Evolutionary conservation across 2,113 vertebrate genomes (phyloP), one percentile per base, ranked within the genome.

Genomic region (Coregonus clupeaformis): DNA sequence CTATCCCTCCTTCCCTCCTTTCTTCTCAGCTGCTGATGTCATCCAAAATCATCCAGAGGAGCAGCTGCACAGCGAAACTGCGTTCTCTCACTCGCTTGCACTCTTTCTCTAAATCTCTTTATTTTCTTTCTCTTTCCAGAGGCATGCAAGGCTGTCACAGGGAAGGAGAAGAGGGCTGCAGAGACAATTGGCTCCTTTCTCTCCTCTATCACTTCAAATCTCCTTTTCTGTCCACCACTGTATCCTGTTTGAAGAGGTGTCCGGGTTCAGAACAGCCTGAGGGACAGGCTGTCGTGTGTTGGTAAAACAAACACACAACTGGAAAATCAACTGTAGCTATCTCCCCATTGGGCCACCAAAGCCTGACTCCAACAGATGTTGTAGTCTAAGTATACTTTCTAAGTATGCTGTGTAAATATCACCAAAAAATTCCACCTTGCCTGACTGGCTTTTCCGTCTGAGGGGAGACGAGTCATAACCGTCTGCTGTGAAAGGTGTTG

Each of bases 11-110:
- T 87, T 88, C 87, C 72, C 86, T 90, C 90, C 90, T 93, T 89
- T 89, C 92, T 92, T 91, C 89, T 91, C 85, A 84, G 77, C 87
- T 92, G 88, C 94, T 97, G 96, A 98, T 95, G 94, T 96, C 95
- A 96, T 95, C 94, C 89, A 92, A 94, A 93, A 93, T 92, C 94
- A 91, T 94, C 94, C 83, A 88, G 89, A 87, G 91, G 92, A 94
- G 95, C 96, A 96, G 96, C 96, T 97, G 95, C 94, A 93, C 91
- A 90, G 95, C 94, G 92, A 94, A 93, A 95, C 93, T 89, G 90
- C 89, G 90, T 85, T 81, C 81, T 84, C 82, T 88, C 87, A 75
- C 36, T 42, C 36, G 36, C 36, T 42, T 0, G 9, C 36, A 42
- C 82, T n/a, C 84, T 85, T 77, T 85, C 86, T 86, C 85, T 85